Base-by-base conservation (phyloP, 2,888 invertebrate species). In the Andrena marginata region DNA sequence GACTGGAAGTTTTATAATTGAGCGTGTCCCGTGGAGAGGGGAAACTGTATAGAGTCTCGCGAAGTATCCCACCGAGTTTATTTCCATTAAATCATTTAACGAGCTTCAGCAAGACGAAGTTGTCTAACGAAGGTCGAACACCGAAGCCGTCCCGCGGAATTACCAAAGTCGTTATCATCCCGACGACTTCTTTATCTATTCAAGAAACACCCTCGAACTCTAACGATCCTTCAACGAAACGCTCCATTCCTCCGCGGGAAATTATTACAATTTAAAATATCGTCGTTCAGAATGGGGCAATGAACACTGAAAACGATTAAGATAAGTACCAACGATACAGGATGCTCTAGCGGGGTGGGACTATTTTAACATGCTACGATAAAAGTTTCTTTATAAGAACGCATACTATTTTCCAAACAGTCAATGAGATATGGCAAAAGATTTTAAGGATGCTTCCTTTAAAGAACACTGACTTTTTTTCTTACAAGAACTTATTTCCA, bases 41-140 rank as follows among this genome's bases (percentile, higher is more conserved):
- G 42, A 35, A 8, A 67, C 6, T 42, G 10, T 64, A 65, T 67
- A 59, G 59, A 42, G 69, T 60, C 42, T 69, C 31, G 63, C 10
- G 56, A 81, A 76, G 73, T 69, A 33, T 73, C 35, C 59, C 26
- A 35, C 6, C 23, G 59, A 78, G 23, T 87, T 71, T 78, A 75
- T 80, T 86, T 77, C 77, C 75, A 80, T 76, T 87, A 67, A 60
- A 80, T 73, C 49, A 73, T 80, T 86, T 77, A 78, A 80, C 72
- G 64, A 80, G 75, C 78, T 80, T 64, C 72, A 73, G 67, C 64
- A 51, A 77, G 67, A 75, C 49, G 60, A 71, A 67, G 69, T 64
- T 74, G 65, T 77, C 70, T 76, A 76, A 82, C 64, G 68, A 85
- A 83, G 60, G 54, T 74, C 73, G 79, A 82, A 68, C 51, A 49